These are phyloP conservation scores for Brachypodius melanocephalos DNA, from an alignment of 2,113 vertebrate genomes.

Conservation along the genomic window DNA sequence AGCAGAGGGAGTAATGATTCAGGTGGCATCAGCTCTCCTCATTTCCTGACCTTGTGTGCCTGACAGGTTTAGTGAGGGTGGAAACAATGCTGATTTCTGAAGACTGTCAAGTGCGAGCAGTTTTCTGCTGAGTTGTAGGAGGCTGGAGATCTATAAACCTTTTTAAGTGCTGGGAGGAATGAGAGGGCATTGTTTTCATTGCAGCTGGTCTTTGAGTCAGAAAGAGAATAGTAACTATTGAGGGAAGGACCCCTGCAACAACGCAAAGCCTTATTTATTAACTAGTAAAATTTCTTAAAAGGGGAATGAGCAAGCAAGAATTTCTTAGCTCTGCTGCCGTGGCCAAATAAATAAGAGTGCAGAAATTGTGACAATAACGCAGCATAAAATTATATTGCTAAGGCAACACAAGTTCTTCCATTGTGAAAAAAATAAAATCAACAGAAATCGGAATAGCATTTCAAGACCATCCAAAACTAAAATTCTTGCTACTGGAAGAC, in stretches of 20 bases:
- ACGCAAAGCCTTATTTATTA: conserved; percentile 64
- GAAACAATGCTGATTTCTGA: conserved; percentile 66
- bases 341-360: background rate
- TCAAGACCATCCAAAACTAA: background rate
- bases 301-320: conserved; percentile 57
- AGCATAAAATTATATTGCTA: background rate
- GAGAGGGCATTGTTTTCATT: conserved; percentile 63
- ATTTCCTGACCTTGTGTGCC: conserved; percentile 65
- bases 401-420: background rate
- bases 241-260: conserved; percentile 1
- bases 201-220: conserved; percentile 52
- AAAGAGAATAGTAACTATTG: conserved; percentile 44
- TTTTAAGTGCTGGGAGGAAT: conserved; percentile 67
- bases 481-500: background rate
- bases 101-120: conserved; percentile 70
- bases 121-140: conserved; percentile 77
- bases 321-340: conserved; percentile 7
- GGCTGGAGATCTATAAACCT: conserved; percentile 77
- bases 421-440: background rate
- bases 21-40: conserved; percentile 37
- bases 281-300: conserved; percentile 67
- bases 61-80: conserved; percentile 48
- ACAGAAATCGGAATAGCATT: background rate
- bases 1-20: conserved; percentile 32
- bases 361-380: background rate